Evolutionary conservation across 1,140 invertebrate genomes (phyloP).

Genomic region (Lepidurus apus): DNA sequence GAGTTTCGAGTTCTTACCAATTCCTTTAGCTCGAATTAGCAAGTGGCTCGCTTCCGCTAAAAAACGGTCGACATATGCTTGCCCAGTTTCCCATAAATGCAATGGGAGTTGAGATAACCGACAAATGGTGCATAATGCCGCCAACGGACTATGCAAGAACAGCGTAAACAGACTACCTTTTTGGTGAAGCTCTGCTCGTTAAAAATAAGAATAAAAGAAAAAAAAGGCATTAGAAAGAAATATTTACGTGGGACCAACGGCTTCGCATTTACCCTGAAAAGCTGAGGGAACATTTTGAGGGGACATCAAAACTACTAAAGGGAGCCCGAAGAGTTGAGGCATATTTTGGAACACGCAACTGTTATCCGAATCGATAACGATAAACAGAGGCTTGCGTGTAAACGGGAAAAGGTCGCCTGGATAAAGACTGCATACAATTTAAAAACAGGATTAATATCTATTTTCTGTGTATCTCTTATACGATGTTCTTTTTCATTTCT

Average conservation of each 20-base stretch:
- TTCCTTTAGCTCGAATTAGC: slow-evolving; percentile 66
- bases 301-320: slow-evolving; percentile 89
- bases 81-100: slow-evolving; percentile 84
- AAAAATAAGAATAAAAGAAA: slow-evolving; percentile 34
- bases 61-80: slow-evolving; percentile 80
- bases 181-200: slow-evolving; percentile 70
- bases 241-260: slow-evolving; percentile 14
- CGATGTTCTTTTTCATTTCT: neutral
- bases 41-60: slow-evolving; percentile 80
- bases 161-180: slow-evolving; percentile 91
- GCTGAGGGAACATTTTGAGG: slow-evolving; percentile 79
- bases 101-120: slow-evolving; percentile 79
- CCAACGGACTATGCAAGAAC: slow-evolving; percentile 88
- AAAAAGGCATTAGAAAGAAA: neutral
- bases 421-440: slow-evolving; percentile 61
- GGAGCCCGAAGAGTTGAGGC: slow-evolving; percentile 87
- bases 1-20: slow-evolving; percentile 57
- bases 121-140: slow-evolving; percentile 87
- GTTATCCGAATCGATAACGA: slow-evolving; percentile 93
- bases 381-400: slow-evolving; percentile 83
- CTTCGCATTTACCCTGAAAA: slow-evolving; percentile 61
- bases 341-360: slow-evolving; percentile 90
- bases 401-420: slow-evolving; percentile 89
- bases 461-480: neutral
- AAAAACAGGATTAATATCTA: neutral